A percentile compares a stretch with the other conserved stretches of the same genome.
Evolutionary conservation across 2,797 vertebrate genomes (phyloP).

Genomic region (Hyperoplus lanceolatus): DNA sequence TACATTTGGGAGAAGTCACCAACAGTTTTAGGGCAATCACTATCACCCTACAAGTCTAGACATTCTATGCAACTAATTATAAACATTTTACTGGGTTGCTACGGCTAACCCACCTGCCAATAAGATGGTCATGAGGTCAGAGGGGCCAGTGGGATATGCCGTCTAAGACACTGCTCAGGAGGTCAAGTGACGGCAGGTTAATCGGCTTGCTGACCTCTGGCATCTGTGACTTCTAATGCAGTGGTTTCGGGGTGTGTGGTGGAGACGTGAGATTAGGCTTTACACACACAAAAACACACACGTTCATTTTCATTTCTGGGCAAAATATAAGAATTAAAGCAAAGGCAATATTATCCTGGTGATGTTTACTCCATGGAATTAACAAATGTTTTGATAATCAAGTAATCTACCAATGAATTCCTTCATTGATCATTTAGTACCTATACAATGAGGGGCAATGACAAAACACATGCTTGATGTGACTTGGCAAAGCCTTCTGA

Average conservation of each 20-base stretch:
- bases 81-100: conserved; percentile 16
- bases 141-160: neutral
- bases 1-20: neutral
- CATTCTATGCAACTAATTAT: conserved; percentile 25
- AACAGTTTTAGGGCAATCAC: neutral
- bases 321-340: neutral
- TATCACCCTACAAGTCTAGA: conserved; percentile 29
- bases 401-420: neutral
- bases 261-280: conserved; percentile 39
- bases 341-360: neutral
- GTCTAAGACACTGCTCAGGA: conserved; percentile 63
- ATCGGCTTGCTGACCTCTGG: conserved; percentile 80
- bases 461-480: neutral
- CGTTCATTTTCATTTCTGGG: neutral
- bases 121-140: conserved; percentile 52
- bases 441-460: too few relatives aligned
- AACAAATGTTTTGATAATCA: neutral
- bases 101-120: conserved; percentile 19
- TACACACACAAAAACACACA: conserved; percentile 4
- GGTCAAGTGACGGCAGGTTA: conserved; percentile 66
- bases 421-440: too few relatives aligned
- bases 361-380: neutral
- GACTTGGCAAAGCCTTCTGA: neutral
- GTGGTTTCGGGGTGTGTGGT: conserved; percentile 1
- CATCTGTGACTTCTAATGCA: conserved; percentile 60